Conservation (phyloP, 1,140 invertebrate genomes). For the Dufourea novaeangliae region DNA sequence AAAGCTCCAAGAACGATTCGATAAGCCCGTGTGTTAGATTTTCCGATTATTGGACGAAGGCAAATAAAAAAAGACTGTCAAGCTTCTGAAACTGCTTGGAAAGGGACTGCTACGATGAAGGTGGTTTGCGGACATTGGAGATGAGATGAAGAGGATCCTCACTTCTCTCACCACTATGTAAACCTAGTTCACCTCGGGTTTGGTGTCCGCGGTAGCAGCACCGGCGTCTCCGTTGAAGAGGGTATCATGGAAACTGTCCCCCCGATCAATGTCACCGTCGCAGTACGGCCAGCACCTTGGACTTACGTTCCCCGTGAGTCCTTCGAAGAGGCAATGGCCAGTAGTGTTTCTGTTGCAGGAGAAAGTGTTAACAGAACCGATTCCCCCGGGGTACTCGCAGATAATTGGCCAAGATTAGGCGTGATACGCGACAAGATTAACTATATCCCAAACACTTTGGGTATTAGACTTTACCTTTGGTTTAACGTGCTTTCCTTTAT, state of each 20-base stretch:
- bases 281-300: constrained; percentile 9
- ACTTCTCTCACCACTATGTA: constrained; percentile 43
- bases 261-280: constrained; percentile 60
- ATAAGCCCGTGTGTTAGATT: constrained; percentile 19
- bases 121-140: constrained; percentile 52
- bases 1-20: neutral
- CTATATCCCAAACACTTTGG: neutral
- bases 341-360: constrained; percentile 27
- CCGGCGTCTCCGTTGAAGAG: constrained; percentile 33
- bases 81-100: constrained; percentile 20
- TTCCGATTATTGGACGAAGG: constrained; percentile 21
- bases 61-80: constrained; percentile 48
- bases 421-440: constrained; percentile 5
- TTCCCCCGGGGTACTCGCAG: neutral
- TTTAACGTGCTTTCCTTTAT: neutral
- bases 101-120: constrained; percentile 18
- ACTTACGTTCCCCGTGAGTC: constrained; percentile 35
- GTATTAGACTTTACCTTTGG: neutral
- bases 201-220: constrained; percentile 23
- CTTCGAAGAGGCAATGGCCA: constrained; percentile 35
- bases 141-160: constrained; percentile 56
- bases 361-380: constrained; percentile 20
- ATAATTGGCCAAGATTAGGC: constrained; percentile 14
- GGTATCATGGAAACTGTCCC: constrained; percentile 43
- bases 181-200: constrained; percentile 52